Conservation (phyloP, 2,888 invertebrate genomes). For the Meiosimyza platycephala region DNA sequence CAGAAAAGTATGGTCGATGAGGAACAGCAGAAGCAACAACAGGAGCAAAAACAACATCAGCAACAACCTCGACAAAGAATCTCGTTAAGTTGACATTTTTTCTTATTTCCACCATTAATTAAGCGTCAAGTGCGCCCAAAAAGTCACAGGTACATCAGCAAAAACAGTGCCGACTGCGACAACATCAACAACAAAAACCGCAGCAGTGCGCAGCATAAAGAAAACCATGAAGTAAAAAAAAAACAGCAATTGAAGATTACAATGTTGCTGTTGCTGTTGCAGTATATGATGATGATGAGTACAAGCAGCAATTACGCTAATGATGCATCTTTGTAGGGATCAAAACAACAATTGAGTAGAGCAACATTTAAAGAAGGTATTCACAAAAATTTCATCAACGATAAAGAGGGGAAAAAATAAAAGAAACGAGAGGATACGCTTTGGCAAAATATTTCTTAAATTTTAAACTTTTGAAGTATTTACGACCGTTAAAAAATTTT, state of each 20-base stretch:
- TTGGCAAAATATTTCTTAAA: too few relatives aligned
- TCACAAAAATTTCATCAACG: neutral
- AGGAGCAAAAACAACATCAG: slow-evolving; percentile 8
- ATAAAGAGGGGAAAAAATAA: too few relatives aligned
- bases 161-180: neutral
- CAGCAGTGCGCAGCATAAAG: slow-evolving; percentile 2
- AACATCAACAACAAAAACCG: slow-evolving; percentile 4
- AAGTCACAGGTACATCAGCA: slow-evolving; percentile 1
- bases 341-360: slow-evolving; percentile 8
- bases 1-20: slow-evolving; percentile 1
- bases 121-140: slow-evolving; percentile 33
- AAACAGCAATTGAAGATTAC: neutral
- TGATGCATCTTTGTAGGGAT: slow-evolving; percentile 1
- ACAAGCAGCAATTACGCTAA: slow-evolving; percentile 11
- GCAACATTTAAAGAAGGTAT: neutral
- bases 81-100: slow-evolving; percentile 34
- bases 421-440: too few relatives aligned
- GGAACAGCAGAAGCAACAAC: slow-evolving; percentile 1
- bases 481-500: too few relatives aligned
- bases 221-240: neutral
- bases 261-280: neutral
- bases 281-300: slow-evolving; percentile 1
- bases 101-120: slow-evolving; percentile 29
- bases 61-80: slow-evolving; percentile 19
- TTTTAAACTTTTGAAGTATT: too few relatives aligned